These are phyloP conservation scores for Trypoxylon attenuatum DNA, from an alignment of 2,888 invertebrate genomes.

Conservation along the genomic window DNA sequence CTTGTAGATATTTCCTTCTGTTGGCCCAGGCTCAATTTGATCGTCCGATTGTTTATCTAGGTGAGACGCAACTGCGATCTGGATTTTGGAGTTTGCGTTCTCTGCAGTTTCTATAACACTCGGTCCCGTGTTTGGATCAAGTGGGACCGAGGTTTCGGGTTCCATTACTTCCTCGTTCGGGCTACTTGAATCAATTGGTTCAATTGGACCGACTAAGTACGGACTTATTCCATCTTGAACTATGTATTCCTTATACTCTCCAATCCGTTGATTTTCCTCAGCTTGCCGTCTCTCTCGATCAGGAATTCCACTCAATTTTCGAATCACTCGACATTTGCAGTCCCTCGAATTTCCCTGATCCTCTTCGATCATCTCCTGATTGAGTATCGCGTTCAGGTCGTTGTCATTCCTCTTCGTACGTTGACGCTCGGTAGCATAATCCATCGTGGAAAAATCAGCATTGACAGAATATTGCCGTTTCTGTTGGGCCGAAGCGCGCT, in stretches of 20 bases:
- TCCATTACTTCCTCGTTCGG: not conserved
- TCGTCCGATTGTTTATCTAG: too few species aligned
- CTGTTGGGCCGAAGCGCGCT: too few species aligned
- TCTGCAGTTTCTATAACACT: too few species aligned
- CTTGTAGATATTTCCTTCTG: too few species aligned
- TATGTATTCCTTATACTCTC: too few species aligned
- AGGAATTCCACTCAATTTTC: constrained; percentile 18
- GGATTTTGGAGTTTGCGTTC: too few species aligned
- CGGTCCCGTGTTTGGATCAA: too few species aligned
- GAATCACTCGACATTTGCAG: constrained; percentile 60
- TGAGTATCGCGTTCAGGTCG: constrained; percentile 44
- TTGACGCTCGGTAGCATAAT: not conserved
- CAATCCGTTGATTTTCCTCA: not conserved
- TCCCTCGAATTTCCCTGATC: constrained; percentile 60
- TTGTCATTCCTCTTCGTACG: constrained; percentile 42
- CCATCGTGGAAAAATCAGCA: not conserved
- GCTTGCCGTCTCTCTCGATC: constrained; percentile 7
- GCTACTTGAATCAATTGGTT: not conserved
- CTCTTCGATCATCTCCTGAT: constrained; percentile 63
- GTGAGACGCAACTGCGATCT: too few species aligned
- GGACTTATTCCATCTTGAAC: too few species aligned
- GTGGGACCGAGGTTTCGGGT: not conserved
- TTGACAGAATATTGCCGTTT: not conserved
- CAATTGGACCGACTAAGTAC: not conserved
- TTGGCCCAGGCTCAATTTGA: too few species aligned